Percentiles rank a stretch among this genome's conserved stretches.
phyloP scores from a whole-genome alignment of 2,888 invertebrate genomes.

The Temnothorax rugatulus region DNA sequence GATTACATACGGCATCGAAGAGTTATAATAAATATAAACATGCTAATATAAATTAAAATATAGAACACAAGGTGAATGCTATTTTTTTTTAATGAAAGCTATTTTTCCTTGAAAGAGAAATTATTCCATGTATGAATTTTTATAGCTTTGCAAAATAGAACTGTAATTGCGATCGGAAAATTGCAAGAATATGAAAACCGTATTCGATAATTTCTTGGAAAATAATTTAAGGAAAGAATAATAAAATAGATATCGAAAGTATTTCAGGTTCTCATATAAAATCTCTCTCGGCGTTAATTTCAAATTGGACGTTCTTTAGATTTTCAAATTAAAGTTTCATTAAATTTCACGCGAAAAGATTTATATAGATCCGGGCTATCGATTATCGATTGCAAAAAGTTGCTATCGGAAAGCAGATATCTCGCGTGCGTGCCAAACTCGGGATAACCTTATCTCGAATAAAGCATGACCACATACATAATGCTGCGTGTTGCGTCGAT shows the following conservation, averaged over 20 bases:
- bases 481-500: constrained; percentile 44
- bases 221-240: neutral
- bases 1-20: neutral
- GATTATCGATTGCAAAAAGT: constrained; percentile 32
- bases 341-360: constrained; percentile 15
- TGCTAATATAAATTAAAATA: neutral
- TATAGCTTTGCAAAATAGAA: neutral
- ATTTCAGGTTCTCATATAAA: neutral
- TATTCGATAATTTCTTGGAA: neutral
- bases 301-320: neutral
- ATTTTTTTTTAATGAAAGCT: neutral
- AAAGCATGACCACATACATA: constrained; percentile 19
- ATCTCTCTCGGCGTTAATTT: neutral
- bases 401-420: constrained; percentile 15
- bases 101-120: neutral
- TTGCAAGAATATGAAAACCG: neutral
- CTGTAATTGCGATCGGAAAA: neutral
- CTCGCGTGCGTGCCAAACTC: constrained; percentile 29
- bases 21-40: neutral
- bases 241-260: neutral
- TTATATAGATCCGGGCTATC: constrained; percentile 1
- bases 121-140: neutral
- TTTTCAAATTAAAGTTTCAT: constrained; percentile 2
- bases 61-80: neutral
- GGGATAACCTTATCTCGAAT: constrained; percentile 40